Base-by-base conservation (phyloP, 2,888 invertebrate genomes). In the Hirtodrosophila cameraria region DNA sequence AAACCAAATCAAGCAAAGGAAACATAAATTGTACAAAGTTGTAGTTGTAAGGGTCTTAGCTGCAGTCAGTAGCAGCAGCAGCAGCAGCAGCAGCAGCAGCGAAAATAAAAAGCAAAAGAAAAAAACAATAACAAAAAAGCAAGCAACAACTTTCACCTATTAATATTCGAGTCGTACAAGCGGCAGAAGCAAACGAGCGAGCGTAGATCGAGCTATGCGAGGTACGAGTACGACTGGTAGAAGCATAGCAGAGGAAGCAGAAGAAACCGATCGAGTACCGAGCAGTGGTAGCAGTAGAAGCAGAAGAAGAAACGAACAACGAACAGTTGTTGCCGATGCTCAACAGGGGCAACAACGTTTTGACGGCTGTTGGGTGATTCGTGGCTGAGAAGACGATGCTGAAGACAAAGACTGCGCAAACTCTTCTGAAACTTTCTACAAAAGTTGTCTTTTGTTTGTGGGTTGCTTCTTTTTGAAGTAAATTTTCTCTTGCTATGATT, bases 71-170 rank as follows among this genome's bases (percentile, higher is more conserved):
- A 41, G 35, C 36, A 15, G 7, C 38, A 48, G 27, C 43, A 31
- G 28, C 45, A 31, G 18, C 28, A 49, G 16, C 27, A 45, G 16
- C 63, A 48, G 41, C 20, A 53, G 41, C 41, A 38, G 38, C 38
- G 12, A 35, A 55, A 60, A 42, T 42, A 33, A 33, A 33, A 15
- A 43, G n/a, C 45, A 11, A 54, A 66, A 50, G 36, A 45, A 52
- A 59, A 61, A 58, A 57, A 60, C 35, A 54, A 66, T 54, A 49
- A 38, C 61, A 50, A 71, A 64, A 58, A 67, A 70, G 52, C 78
- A 79, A 84, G 80, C 84, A 83, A 89, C 88, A 89, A 89, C 89
- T 89, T 89, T 89, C 89, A 89, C 89, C 89, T 87, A 89, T 89
- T 89, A 89, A 89, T 89, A 89, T 89, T 88, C 89, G 88, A 84